Percentiles rank a stretch among this genome's conserved stretches.
These are phyloP conservation scores for Cettia cetti DNA, from an alignment of 2,113 vertebrate species.

Conservation along the genomic window DNA sequence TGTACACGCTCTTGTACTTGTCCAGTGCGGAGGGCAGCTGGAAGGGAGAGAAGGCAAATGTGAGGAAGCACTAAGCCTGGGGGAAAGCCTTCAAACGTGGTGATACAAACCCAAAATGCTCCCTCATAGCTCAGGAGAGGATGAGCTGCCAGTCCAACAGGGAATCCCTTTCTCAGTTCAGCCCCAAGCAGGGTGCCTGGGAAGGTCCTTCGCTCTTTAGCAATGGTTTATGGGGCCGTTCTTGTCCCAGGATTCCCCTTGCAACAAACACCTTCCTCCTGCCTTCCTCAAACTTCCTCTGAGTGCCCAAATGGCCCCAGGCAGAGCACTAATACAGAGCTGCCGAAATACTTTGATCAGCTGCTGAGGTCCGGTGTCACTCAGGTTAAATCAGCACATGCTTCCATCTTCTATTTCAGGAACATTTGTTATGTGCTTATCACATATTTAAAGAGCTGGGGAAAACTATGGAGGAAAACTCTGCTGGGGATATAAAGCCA, in stretches of 20 bases:
- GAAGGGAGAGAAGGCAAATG: not conserved
- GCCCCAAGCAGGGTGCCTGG: not conserved
- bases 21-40: slow-evolving; percentile 25
- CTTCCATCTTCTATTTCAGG: not conserved
- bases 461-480: not conserved
- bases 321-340: not conserved
- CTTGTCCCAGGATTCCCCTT: not conserved
- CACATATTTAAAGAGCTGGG: not conserved
- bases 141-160: not conserved
- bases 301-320: not conserved
- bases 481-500: not conserved
- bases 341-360: slow-evolving; percentile 2
- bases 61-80: not conserved
- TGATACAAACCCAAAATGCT: not conserved
- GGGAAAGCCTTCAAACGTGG: not conserved
- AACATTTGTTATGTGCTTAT: not conserved
- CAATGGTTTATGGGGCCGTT: not conserved
- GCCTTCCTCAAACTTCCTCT: not conserved
- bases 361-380: not conserved
- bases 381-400: not conserved
- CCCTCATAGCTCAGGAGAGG: not conserved
- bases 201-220: not conserved
- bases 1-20: slow-evolving; percentile 45
- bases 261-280: not conserved
- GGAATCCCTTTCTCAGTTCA: not conserved